Percentiles rank a stretch among this genome's conserved stretches.
These are phyloP conservation scores for Aurelia aurita complex sp. Pacific DNA, from an alignment of 30 jellyfish, hydroid and myxozoan species.

Conservation along the genomic window DNA sequence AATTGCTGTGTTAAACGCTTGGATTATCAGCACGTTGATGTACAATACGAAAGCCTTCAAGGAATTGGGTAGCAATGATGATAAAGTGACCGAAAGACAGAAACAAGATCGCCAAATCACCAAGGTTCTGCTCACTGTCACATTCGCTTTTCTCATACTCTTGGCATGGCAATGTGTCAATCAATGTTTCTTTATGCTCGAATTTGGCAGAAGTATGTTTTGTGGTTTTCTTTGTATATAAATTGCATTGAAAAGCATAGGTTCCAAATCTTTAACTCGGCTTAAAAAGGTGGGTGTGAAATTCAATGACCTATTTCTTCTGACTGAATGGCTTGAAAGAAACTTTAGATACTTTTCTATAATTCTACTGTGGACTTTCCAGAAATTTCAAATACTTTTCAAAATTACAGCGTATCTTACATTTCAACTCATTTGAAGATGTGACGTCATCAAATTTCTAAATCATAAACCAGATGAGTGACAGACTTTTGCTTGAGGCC, in stretches of 20 bases:
- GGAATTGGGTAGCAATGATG: slow-evolving; percentile 1
- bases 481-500: too few species aligned
- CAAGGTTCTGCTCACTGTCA: slow-evolving; percentile 52
- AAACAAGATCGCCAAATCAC: slow-evolving; percentile 79
- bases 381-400: too few species aligned
- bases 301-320: too few species aligned
- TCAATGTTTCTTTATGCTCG: slow-evolving; percentile 83
- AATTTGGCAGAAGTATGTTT: slow-evolving; percentile 56
- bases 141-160: slow-evolving; percentile 72
- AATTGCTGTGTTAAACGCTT: slow-evolving; percentile 73
- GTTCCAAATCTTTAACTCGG: too few species aligned
- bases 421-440: too few species aligned
- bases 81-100: slow-evolving; percentile 35
- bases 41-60: slow-evolving; percentile 30
- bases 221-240: background rate
- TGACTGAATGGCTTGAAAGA: too few species aligned
- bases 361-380: too few species aligned
- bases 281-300: too few species aligned
- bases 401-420: too few species aligned
- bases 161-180: slow-evolving; percentile 92
- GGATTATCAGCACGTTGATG: slow-evolving; percentile 52
- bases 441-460: too few species aligned
- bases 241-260: fast-evolving
- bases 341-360: too few species aligned
- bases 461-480: too few species aligned